These are phyloP conservation scores for Drosophila atripex DNA, from an alignment of 2,888 invertebrate genomes.

Conservation along the genomic window DNA sequence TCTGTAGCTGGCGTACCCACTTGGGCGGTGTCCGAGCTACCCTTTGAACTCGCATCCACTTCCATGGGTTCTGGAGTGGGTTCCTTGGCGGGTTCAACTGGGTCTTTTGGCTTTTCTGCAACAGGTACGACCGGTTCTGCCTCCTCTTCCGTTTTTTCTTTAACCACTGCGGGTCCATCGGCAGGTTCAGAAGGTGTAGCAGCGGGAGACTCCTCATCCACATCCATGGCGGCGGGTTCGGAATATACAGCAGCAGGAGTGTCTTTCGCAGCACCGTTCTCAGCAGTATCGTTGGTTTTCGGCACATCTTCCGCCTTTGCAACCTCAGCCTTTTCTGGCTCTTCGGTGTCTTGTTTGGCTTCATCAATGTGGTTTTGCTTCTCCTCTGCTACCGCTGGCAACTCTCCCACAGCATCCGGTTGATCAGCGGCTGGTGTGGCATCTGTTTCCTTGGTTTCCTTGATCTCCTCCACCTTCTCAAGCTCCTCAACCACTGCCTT, in stretches of 20 bases:
- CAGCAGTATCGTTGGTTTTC: constrained; percentile 47
- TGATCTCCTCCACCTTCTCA: constrained; percentile 12
- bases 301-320: constrained; percentile 51
- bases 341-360: constrained; percentile 39
- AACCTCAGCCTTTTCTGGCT: constrained; percentile 31
- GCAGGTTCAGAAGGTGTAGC: constrained; percentile 22
- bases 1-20: constrained; percentile 24
- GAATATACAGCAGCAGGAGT: constrained; percentile 35
- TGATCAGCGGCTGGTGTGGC: constrained; percentile 50
- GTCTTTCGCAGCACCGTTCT: constrained; percentile 41
- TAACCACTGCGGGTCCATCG: constrained; percentile 35
- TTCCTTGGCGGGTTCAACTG: constrained; percentile 56
- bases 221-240: constrained; percentile 54
- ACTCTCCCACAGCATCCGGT: constrained; percentile 48
- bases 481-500: constrained; percentile 5
- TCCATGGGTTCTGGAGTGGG: constrained; percentile 82
- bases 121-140: constrained; percentile 25
- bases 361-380: constrained; percentile 63
- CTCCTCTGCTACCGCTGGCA: constrained; percentile 43
- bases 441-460: constrained; percentile 35
- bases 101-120: constrained; percentile 39
- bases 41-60: constrained; percentile 74
- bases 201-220: constrained; percentile 46
- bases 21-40: constrained; percentile 48
- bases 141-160: constrained; percentile 35